Evolutionary conservation across 2,888 invertebrate genomes (phyloP), one percentile per base, ranked within the genome.

Genomic region (Ochlodes sylvanus): DNA sequence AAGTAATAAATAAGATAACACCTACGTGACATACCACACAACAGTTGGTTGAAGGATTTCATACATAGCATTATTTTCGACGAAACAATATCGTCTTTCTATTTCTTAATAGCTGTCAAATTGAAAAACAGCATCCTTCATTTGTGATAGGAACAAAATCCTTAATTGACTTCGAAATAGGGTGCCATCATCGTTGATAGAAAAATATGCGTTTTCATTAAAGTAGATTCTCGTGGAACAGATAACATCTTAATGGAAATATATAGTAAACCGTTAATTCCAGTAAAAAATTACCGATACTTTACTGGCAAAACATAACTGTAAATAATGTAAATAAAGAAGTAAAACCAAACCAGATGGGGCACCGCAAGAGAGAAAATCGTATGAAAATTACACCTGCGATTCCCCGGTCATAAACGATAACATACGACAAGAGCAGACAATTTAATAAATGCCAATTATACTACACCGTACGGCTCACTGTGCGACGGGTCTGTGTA

Each of bases 1-100:
- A 72, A 62, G 61, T 75, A 75, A 76, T 77, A 77, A 75, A 74
- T 76, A 75, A 72, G 73, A 74, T 71, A 66, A 71, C 77, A 73
- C 77, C 77, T 74, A 77, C 76, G 71, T 66, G 17, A 41, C 41
- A 32, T 15, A 55, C 57, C 41, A 5, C 19, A 50, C 44, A 61
- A 10, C 55, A 55, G 44, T 67, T 55, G 60, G 42, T 66, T 52
- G 67, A 67, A 67, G 67, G 67, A 61, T 62, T 62, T 62, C 56
- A 67, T 55, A 56, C 61, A 34, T 38, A 47, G 7, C 41, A 61
- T 67, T 61, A 67, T 42, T 61, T 66, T 44, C 44, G 44, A 61
- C 61, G 32, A 55, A 54, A 67, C 44, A 61, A 34, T 55, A 61
- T 61, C 34, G 42, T 61, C 66, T 55, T 44, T 44, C 32, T 55